Base-by-base conservation (phyloP, 2,113 vertebrate species). In the Noturus placidus region DNA sequence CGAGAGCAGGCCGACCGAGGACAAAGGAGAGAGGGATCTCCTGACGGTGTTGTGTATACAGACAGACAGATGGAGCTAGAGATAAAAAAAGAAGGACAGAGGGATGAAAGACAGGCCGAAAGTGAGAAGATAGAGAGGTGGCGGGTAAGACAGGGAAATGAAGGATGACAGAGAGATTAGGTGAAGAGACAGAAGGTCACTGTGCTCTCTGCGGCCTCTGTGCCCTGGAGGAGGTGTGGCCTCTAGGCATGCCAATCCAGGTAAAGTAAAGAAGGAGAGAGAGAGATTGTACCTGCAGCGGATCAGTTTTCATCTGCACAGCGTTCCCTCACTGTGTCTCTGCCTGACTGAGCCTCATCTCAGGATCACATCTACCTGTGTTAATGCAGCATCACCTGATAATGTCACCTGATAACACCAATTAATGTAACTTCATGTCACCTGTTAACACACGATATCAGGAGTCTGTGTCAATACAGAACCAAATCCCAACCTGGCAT, bases 51-150 rank as follows among this genome's bases (percentile, higher is more conserved):
- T 38, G 42, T 52, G 59, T 87, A 52, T 82, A 84, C 82, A 79
- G 87, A n/a, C 52, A 38, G 38, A n/a, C 15, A 65, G 38, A 54
- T 33, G 63, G 69, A 82, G n/a, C 74, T 56, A 84, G 67, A 74
- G 13, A 61, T 27, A 30, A 30, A 35, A 27, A 67, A 42, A 17
- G 33, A 63, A 25, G 54, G 46, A 87, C 20, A 50, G 74, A 83
- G 11, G 84, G 87, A 83, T 46, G 14, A 84, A 30, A 76, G 30
- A 50, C 33, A 30, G 77, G n/a, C n/a, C 1, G 19, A 84, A 72
- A 87, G 84, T 74, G 86, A 86, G 84, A 83, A 57, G 84, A 69
- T 81, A 89, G 85, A 76, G n/a, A 59, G 85, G 61, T 79, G 46
- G 72, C 30, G 42, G 77, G 77, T 56, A 9, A 56, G 33, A 30